phyloP scores from a whole-genome alignment of 2,113 vertebrate genomes.

The Zapus hudsonius region DNA sequence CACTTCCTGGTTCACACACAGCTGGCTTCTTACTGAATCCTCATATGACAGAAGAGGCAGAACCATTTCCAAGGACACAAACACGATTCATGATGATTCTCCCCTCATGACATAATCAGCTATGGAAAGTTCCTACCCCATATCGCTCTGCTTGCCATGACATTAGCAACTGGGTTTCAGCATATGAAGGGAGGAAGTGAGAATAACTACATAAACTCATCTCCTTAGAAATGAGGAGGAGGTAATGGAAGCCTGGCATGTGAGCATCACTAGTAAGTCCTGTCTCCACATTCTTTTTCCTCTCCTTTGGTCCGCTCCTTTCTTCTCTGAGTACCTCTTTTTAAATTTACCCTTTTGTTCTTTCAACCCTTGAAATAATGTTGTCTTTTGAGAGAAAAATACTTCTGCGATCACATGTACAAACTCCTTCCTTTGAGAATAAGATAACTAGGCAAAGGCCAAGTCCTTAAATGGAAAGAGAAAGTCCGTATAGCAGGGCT shows the following conservation, averaged over 20 bases:
- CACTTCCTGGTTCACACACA: background rate
- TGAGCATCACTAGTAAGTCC: background rate
- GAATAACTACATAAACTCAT: too few relatives aligned
- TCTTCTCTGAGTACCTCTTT: background rate
- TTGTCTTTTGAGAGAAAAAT: background rate
- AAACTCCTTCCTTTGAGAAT: background rate
- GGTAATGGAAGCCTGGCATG: background rate
- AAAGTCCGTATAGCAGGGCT: too few relatives aligned
- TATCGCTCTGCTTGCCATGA: background rate
- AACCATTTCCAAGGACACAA: background rate
- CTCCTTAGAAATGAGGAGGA: background rate
- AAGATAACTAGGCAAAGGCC: background rate
- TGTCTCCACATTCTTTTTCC: background rate
- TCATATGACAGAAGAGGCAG: background rate
- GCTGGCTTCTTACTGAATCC: background rate
- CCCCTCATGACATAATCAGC: background rate
- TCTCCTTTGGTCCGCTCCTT: background rate
- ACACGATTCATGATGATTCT: background rate
- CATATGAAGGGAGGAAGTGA: background rate
- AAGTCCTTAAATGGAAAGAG: background rate
- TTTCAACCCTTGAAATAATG: background rate
- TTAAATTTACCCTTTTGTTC: background rate
- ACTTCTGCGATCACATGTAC: background rate
- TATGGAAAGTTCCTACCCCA: background rate
- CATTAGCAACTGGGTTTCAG: background rate